phyloP scores from a whole-genome alignment of 2,113 vertebrate species.

The Lynx canadensis region DNA sequence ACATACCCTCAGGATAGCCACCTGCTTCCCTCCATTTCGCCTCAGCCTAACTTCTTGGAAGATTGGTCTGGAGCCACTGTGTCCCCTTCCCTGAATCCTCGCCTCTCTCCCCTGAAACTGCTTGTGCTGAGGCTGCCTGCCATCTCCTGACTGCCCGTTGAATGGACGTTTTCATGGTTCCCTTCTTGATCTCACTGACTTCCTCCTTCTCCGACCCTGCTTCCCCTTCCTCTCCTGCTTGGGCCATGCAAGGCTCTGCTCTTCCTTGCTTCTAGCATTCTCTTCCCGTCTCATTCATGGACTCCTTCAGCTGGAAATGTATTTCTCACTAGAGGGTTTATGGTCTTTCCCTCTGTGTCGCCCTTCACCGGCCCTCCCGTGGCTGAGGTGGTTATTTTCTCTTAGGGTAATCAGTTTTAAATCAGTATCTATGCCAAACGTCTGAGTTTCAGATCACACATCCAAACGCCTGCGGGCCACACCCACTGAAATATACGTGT shows the following conservation, averaged over 20 bases:
- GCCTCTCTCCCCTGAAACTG: background rate
- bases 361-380: background rate
- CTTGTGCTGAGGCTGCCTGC: too few species aligned
- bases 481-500: background rate
- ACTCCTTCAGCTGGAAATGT: background rate
- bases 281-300: background rate
- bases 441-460: too few species aligned
- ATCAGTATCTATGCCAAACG: background rate
- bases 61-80: background rate
- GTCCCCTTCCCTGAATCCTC: too few species aligned
- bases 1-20: background rate
- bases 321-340: background rate
- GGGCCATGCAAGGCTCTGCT: fast-evolving
- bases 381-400: background rate
- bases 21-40: background rate
- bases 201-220: background rate
- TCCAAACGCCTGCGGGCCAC: background rate
- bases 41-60: background rate
- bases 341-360: background rate
- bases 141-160: background rate
- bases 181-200: too few species aligned
- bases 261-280: too few species aligned
- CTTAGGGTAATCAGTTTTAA: background rate
- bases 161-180: background rate
- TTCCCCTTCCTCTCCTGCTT: background rate